Base-by-base conservation (phyloP, 1,140 invertebrate species). In the Drosophila sp. region DNA sequence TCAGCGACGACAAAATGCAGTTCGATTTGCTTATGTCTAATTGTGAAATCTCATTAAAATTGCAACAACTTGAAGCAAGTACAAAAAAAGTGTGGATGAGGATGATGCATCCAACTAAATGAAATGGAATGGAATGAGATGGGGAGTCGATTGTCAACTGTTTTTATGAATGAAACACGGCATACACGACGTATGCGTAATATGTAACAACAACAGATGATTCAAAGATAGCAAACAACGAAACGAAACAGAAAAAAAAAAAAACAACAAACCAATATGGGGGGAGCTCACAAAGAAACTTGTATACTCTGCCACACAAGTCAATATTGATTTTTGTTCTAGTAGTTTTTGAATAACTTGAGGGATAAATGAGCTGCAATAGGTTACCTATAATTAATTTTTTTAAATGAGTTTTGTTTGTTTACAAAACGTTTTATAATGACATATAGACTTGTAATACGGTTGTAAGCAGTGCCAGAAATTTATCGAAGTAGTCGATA, bases 151-250 rank as follows among this genome's bases (percentile, higher is more conserved):
- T 70, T 75, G 65, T 82, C 80, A 75, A 82, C 71, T 41, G 27
- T 74, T 50, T 82, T 82, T 83, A 75, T 82, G 79, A 82, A 82
- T 79, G 80, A 47, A 79, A 61, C 33, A 27, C 11, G n/a, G 38
- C 17, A 25, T 54, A 68, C 8, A 11, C 32, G 41, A 33, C 55
- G 33, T 60, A 54, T 77, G 61, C 62, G 62, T 32, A 58, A 61
- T 58, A 56, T 67, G 35, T 58, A 62, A 66, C 38, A 33, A 27
- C 60, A 66, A 60, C 66, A 61, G 38, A 40, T 50, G 44, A 50
- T 50, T 27, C 44, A 50, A 50, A 50, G 44, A 50, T 50, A 50
- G 23, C 44, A 50, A 23, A 38, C 17, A 17, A 17, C 17, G 35
- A 38, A 47, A 47, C 7, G 6, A 47, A 47, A 47, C 17, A 23